Conservation (phyloP, 2,888 invertebrate genomes). For the Aphodius granarius region DNA sequence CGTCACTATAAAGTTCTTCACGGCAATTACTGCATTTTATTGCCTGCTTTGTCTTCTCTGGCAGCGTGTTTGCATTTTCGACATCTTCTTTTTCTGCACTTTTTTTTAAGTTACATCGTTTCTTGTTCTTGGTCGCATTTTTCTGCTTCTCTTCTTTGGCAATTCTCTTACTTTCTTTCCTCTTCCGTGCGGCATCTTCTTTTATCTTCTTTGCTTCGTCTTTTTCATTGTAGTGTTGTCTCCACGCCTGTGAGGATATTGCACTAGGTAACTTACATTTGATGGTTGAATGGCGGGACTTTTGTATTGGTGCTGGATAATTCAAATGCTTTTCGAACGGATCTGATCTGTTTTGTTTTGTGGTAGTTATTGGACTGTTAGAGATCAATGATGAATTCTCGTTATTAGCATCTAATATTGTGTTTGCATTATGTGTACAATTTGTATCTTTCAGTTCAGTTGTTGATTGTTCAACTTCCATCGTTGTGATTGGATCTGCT, state of each 20-base stretch:
- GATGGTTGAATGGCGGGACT: too few species aligned
- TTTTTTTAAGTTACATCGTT: too few species aligned
- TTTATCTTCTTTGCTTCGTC: slow-evolving; percentile 34
- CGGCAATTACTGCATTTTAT: slow-evolving; percentile 37
- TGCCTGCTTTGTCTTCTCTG: slow-evolving; percentile 20
- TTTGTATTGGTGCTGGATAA: too few species aligned
- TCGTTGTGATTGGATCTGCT: too few species aligned
- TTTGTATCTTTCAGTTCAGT: too few species aligned
- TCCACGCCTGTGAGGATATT: slow-evolving; percentile 17
- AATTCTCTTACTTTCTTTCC: not conserved
- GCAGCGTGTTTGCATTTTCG: slow-evolving; percentile 31
- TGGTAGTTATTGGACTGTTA: too few species aligned
- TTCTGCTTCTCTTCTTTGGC: not conserved
- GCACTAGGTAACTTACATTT: too few species aligned
- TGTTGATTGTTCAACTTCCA: too few species aligned
- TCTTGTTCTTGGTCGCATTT: too few species aligned
- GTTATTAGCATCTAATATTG: too few species aligned
- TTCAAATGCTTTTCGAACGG: slow-evolving; percentile 3
- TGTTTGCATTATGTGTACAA: too few species aligned
- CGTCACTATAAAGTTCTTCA: slow-evolving; percentile 34
- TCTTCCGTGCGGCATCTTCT: slow-evolving; percentile 25
- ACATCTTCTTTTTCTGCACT: slow-evolving; percentile 31
- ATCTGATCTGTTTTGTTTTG: not conserved
- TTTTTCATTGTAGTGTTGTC: slow-evolving; percentile 33
- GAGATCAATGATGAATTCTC: too few species aligned